These are phyloP conservation scores for Anagyrus pseudococci DNA, from an alignment of 2,888 invertebrate genomes.

Conservation along the genomic window DNA sequence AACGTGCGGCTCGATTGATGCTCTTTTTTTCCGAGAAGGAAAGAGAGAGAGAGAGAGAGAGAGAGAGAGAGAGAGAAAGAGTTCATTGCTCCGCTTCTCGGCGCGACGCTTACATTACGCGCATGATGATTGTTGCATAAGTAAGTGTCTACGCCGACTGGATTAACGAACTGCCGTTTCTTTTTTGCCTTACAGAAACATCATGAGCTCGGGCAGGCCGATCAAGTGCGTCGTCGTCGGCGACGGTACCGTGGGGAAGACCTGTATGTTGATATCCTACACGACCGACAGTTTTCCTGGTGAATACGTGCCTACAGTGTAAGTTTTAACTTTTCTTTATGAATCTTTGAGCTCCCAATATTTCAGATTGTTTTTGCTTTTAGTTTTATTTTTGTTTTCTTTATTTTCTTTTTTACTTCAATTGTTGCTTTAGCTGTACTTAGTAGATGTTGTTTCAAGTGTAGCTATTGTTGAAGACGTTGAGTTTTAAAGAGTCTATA, in stretches of 20 bases:
- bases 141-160: not conserved
- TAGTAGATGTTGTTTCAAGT: constrained; percentile 3
- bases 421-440: not conserved
- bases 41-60: no score
- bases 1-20: no score
- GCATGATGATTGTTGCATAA: not conserved
- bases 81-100: not conserved
- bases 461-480: constrained; percentile 8
- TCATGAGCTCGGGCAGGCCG: constrained; percentile 90
- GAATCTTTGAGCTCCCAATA: constrained; percentile 13
- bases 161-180: not conserved
- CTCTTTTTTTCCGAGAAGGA: no score
- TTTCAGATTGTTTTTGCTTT: constrained; percentile 7
- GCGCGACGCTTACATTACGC: not conserved
- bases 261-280: constrained; percentile 92
- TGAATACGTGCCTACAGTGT: constrained; percentile 95
- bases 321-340: constrained; percentile 63
- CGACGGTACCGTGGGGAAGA: constrained; percentile 93
- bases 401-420: no score
- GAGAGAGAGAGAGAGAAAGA: not conserved
- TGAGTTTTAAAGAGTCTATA: constrained; percentile 44
- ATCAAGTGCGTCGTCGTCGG: constrained; percentile 93
- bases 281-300: constrained; percentile 93
- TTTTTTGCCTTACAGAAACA: constrained; percentile 29
- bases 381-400: no score